Evolutionary conservation across 2,888 invertebrate species (phyloP).

Genomic region (Drosophila nigricruria): DNA sequence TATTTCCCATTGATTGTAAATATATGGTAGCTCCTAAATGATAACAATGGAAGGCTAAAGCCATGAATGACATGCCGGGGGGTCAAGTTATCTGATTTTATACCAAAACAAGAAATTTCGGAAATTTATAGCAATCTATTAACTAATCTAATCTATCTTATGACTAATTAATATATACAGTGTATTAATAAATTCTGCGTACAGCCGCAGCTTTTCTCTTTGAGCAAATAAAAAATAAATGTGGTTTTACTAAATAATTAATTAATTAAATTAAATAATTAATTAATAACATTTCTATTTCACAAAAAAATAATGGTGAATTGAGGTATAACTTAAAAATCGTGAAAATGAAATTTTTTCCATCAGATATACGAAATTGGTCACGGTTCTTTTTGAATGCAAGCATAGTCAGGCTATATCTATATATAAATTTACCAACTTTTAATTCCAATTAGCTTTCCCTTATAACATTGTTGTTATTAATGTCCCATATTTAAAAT

Average conservation of each 20-base stretch:
- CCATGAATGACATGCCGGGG: neutral
- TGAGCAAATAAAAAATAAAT: too few relatives aligned
- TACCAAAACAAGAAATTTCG: neutral
- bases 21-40: constrained; percentile 4
- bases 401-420: too few relatives aligned
- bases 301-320: too few relatives aligned
- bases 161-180: neutral
- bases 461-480: neutral
- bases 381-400: too few relatives aligned
- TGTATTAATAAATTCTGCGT: neutral
- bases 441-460: too few relatives aligned
- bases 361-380: too few relatives aligned
- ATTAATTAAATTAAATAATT: too few relatives aligned
- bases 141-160: neutral
- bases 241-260: too few relatives aligned
- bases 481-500: neutral
- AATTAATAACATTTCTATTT: too few relatives aligned
- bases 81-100: constrained; percentile 23
- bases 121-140: neutral
- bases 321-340: too few relatives aligned
- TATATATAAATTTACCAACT: too few relatives aligned
- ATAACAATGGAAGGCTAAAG: constrained; percentile 4
- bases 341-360: too few relatives aligned
- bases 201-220: neutral
- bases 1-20: neutral